Base-by-base conservation (phyloP, 53 echinoderm and acorn worm species). In the Paelopatides confundens region DNA sequence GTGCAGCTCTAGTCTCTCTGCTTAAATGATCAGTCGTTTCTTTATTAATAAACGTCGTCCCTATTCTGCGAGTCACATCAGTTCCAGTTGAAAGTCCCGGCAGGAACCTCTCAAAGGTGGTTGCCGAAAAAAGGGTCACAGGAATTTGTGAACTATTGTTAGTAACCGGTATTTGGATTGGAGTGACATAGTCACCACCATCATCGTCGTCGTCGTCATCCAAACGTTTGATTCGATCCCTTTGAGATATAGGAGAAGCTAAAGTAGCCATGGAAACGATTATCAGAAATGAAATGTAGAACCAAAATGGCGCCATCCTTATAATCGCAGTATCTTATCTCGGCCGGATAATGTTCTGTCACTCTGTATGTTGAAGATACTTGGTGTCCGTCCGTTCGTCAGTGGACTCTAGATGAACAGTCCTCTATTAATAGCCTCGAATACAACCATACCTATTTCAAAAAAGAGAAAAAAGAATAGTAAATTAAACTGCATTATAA, bases 221-320 rank as follows among this genome's bases (percentile, higher is more conserved):
- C 5, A 43, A 74, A 35, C 13, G 68, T 32, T 68, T 35, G 35
- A 30, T 35, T 3, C 74, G 39, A n/a, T 39, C 24, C 18, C 26
- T 39, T 39, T 39, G 9, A 74, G n/a, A 74, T 46, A 23, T 46
- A 17, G 74, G 74, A 27, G 74, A 74, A 3, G 74, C 74, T 24
- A 39, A 40, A 3, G 74, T 74, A 39, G 47, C 74, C 46, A 74
- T 74, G 40, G 74, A 74, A 21, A 74, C 11, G 27, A 74, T 74
- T 9, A 36, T 74, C 27, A 74, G 74, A 40, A 74, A 10, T 27
- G 40, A 74, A 27, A 74, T 26, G 46, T 39, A 74, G 74, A 74
- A 74, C 74, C 74, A 74, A 27, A 74, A 74, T 27, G 39, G 46
- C 24, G 74, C 74, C 74, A 74, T 74, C 28, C 46, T 46, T 39